phyloP scores from a whole-genome alignment of 2,888 invertebrate species.

The Petrolisthes manimaculis region DNA sequence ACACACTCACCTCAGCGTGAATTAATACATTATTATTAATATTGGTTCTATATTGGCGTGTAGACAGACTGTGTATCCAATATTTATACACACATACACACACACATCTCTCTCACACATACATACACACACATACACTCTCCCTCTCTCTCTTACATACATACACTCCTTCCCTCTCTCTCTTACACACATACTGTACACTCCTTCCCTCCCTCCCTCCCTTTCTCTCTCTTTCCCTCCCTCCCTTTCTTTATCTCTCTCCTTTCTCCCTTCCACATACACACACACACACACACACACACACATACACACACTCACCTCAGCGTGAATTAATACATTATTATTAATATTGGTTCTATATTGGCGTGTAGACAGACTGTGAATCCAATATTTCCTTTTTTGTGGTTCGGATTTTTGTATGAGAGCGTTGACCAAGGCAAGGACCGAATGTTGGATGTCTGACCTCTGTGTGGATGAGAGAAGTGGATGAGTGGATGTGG shows the following conservation, averaged over 20 bases:
- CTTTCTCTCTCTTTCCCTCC: too few relatives aligned
- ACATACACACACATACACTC: too few relatives aligned
- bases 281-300: slow-evolving; percentile 3
- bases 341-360: slow-evolving; percentile 86
- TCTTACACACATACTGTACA: not conserved
- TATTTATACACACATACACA: too few relatives aligned
- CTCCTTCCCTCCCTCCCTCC: too few relatives aligned
- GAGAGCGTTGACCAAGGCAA: slow-evolving; percentile 90
- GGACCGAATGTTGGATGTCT: slow-evolving; percentile 90
- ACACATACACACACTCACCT: slow-evolving; percentile 73
- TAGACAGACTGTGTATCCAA: slow-evolving; percentile 23
- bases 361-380: slow-evolving; percentile 86
- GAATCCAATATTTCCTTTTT: slow-evolving; percentile 82
- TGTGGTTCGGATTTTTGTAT: slow-evolving; percentile 86
- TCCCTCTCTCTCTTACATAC: too few relatives aligned
- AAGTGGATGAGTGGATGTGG: not conserved
- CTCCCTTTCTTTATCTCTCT: too few relatives aligned
- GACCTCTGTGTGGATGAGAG: slow-evolving; percentile 24
- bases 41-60: not conserved
- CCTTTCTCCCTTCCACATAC: too few relatives aligned
- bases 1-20: slow-evolving; percentile 81
- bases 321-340: slow-evolving; percentile 77
- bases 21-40: not conserved
- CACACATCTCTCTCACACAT: too few relatives aligned
- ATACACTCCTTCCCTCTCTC: not conserved